Percentiles rank a stretch among this genome's conserved stretches.
phyloP scores from a whole-genome alignment of 2,113 vertebrate genomes.

The Mus spicilegus region DNA sequence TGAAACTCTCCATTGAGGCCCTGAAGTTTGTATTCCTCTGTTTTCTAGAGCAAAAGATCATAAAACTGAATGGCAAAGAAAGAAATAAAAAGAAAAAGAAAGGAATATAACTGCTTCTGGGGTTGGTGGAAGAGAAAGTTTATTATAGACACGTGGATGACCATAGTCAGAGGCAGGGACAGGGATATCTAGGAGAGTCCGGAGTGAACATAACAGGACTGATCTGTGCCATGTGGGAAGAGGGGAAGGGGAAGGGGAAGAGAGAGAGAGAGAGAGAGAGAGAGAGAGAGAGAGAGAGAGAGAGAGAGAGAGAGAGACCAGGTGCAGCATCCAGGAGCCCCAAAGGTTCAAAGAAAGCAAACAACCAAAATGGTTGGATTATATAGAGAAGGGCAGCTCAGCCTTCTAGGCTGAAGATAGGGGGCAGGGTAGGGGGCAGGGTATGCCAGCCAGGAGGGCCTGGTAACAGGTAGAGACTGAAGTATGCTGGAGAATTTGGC shows the following conservation, averaged over 20 bases:
- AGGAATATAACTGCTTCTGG: background rate
- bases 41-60: conserved; percentile 62
- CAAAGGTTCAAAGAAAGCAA: background rate
- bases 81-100: background rate
- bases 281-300: too few relatives aligned
- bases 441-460: background rate
- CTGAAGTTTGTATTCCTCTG: background rate
- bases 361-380: background rate
- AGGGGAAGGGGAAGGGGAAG: background rate
- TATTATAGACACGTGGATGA: background rate
- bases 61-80: background rate
- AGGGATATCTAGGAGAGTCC: background rate
- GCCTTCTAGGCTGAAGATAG: background rate
- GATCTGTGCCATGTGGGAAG: background rate
- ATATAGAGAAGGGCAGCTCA: background rate
- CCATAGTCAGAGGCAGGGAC: background rate
- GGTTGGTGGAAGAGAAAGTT: background rate
- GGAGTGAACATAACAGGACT: background rate
- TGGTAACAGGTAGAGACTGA: background rate
- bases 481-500: background rate
- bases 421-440: background rate
- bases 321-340: background rate
- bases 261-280: too few relatives aligned
- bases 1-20: conserved; percentile 62
- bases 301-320: background rate